phyloP scores from a whole-genome alignment of 2,888 invertebrate species.

The Orthosia gracilis region DNA sequence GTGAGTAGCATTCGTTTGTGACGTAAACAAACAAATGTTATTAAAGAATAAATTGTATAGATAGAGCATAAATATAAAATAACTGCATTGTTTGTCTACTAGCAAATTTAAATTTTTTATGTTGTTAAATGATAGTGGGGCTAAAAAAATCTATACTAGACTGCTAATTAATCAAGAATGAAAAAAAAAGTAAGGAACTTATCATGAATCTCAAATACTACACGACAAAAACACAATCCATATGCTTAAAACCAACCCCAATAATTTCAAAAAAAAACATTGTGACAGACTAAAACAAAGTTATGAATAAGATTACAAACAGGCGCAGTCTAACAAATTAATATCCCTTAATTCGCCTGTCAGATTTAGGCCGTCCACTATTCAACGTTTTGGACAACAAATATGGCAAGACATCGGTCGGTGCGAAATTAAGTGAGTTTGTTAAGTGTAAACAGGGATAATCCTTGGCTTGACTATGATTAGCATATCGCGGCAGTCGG shows the following conservation, averaged over 20 bases:
- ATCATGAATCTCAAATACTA: not conserved
- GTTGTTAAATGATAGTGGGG: not conserved
- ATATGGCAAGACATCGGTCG: constrained; percentile 87
- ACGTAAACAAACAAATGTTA: constrained; percentile 26
- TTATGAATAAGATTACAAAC: constrained; percentile 36
- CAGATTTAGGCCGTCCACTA: constrained; percentile 64
- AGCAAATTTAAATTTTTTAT: not conserved
- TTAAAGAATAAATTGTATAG: not conserved
- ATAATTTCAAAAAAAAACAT: constrained; percentile 16
- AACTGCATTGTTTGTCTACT: constrained; percentile 4
- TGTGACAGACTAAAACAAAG: constrained; percentile 13
- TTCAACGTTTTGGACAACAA: constrained; percentile 71
- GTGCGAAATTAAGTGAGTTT: constrained; percentile 90
- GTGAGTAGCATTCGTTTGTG: not conserved
- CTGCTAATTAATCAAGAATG: no score
- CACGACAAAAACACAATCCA: not conserved
- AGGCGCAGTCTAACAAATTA: constrained; percentile 50
- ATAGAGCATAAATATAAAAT: constrained; percentile 1
- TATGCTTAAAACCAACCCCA: not conserved
- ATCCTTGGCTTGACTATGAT: constrained; percentile 91
- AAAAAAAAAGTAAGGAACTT: not conserved
- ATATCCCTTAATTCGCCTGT: constrained; percentile 63
- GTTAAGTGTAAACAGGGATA: constrained; percentile 91
- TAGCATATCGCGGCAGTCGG: constrained; percentile 91
- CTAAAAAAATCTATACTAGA: not conserved